Percentiles rank a stretch among this genome's conserved stretches.
phyloP scores from a whole-genome alignment of 1,140 invertebrate genomes.

The Drosophila parabipectinata region DNA sequence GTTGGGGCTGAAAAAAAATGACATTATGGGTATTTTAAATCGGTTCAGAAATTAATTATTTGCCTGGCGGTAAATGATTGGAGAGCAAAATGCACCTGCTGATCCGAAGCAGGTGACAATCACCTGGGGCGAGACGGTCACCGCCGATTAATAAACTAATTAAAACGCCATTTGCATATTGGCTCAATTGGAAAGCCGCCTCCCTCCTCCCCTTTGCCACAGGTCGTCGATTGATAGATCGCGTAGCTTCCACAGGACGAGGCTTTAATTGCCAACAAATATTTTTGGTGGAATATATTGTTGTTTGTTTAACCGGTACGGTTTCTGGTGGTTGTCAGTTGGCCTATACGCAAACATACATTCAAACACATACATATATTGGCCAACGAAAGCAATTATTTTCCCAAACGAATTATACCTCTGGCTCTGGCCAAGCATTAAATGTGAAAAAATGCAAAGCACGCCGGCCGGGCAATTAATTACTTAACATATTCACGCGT shows the following conservation, averaged over 20 bases:
- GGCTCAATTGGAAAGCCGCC: constrained; percentile 11
- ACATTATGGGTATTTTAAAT: neutral
- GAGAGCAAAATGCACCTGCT: constrained; percentile 10
- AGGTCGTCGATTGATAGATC: constrained; percentile 33
- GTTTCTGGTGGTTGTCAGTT: constrained; percentile 19
- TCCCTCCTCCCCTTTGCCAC: neutral
- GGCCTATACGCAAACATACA: neutral
- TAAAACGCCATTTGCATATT: constrained; percentile 78
- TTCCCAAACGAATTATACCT: constrained; percentile 39
- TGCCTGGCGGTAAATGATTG: constrained; percentile 7
- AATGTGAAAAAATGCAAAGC: constrained; percentile 12
- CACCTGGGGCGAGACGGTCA: constrained; percentile 3
- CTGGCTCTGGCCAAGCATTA: constrained; percentile 15
- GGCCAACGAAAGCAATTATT: constrained; percentile 42
- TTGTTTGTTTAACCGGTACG: constrained; percentile 37
- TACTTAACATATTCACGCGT: constrained; percentile 65
- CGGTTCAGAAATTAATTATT: constrained; percentile 38
- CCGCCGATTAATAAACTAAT: constrained; percentile 79
- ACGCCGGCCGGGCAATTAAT: constrained; percentile 56
- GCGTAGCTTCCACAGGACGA: constrained; percentile 33
- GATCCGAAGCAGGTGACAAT: neutral
- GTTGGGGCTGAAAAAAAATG: constrained; percentile 85
- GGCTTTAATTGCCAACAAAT: constrained; percentile 64
- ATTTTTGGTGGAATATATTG: constrained; percentile 35
- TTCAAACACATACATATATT: neutral